Base-by-base conservation (phyloP, 2,888 invertebrate genomes). In the Aricia artaxerxes region DNA sequence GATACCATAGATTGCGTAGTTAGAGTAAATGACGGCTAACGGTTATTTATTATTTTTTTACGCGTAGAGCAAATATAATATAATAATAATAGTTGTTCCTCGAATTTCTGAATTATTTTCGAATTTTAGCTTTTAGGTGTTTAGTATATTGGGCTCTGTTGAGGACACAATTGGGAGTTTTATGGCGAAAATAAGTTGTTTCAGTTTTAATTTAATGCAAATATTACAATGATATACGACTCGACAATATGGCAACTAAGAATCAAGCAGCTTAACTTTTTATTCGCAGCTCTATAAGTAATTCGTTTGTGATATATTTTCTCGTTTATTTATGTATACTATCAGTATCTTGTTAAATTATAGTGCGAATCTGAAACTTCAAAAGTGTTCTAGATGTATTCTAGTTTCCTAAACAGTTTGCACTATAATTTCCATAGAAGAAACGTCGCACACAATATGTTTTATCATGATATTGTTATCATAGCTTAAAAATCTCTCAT, bases 1-100 rank as follows among this genome's bases (percentile, higher is more conserved):
- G 77, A 75, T 72, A 79, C 24, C 69, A 75, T 80, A 75, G 76
- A 78, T 78, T 82, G 80, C 69, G 77, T 83, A 83, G 82, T 78
- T 83, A 84, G 82, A 81, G 75, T 82, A 80, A 77, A 80, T 83
- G 84, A 86, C 83, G 86, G 85, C 76, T 86, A 85, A 85, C 79
- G 82, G 82, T 81, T 82, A 87, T 86, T 86, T 86, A 87, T 88
- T 86, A 85, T 86, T 87, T 87, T 86, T 87, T 86, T 85, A 85
- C 83, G 81, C 81, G 79, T 81, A 81, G 80, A 81, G 80, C 79
- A 80, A 79, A 81, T 80, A 76, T 78, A 79, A 80, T 80, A 82
- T 82, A 83, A 82, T 84, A 79, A 85, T 84, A 78, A 86, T 84
- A 88, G 88, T 88, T 88, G 90, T 89, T 87, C 86, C 84, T 85